Evolutionary conservation across 2,888 invertebrate species (phyloP), one percentile per base, ranked within the genome.

Genomic region (Drosophila atripex): DNA sequence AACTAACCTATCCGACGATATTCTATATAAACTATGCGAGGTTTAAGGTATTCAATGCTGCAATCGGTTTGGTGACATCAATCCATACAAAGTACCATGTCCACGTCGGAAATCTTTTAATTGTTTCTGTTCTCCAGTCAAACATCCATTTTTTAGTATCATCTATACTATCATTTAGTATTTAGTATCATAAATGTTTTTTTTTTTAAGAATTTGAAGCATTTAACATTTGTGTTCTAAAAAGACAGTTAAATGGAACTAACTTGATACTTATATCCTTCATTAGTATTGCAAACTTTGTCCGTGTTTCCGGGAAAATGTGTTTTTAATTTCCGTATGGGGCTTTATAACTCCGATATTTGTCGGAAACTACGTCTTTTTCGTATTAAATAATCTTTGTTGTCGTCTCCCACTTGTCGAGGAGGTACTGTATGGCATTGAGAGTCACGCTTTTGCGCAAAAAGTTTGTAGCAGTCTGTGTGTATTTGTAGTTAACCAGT

Each of bases 391-490:
- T 21, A 21, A 21, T 21, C 21, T 21, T 4, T 21, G 21, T 21
- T 21, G n/a, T n/a, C n/a, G n/a, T n/a, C n/a, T 71, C 25, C 14
- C 32, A 38, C 58, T 63, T n/a, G 23, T 59, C 12, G n/a, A n/a
- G 23, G 32, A 60, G 47, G 74, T 65, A 78, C 78, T 83, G 75
- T 68, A 60, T 70, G 51, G 47, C 47, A 43, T 71, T 75, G 71
- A 52, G 52, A 65, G 69, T 86, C 86, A 89, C 86, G 77, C 90
- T 89, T 89, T 89, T 89, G 89, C 89, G 90, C 89, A 90, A 89
- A 89, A 79, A 89, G 89, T 59, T 89, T 89, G 86, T 90, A 90
- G 88, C 64, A 49, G 43, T 25, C 43, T 69, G 1, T 60, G 71
- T 71, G 75, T 71, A 57, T 47, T 39, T 73, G 61, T 71, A 57